These are phyloP conservation scores for Aplodontia rufa DNA, from an alignment of 2,113 vertebrate species.

Conservation along the genomic window DNA sequence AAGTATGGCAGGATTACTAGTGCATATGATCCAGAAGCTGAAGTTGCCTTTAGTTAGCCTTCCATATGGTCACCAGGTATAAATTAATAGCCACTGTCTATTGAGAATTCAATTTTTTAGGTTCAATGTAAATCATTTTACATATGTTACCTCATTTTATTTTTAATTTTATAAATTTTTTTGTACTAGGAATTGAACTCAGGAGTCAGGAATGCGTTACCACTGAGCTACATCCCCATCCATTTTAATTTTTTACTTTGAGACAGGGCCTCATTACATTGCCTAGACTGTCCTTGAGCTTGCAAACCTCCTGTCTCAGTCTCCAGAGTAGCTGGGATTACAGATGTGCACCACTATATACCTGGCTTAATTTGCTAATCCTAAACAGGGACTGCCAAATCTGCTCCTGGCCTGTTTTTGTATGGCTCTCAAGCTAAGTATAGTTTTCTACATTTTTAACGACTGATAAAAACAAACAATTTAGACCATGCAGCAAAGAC, in stretches of 20 bases:
- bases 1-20: neutral
- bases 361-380: neutral
- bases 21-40: neutral
- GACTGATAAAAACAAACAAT: neutral
- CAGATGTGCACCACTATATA: too few relatives aligned
- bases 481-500: neutral
- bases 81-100: neutral
- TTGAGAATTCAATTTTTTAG: neutral
- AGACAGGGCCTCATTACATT: too few relatives aligned
- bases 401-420: neutral
- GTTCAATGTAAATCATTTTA: neutral
- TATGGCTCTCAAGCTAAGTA: neutral
- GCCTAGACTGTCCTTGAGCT: too few relatives aligned
- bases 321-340: too few relatives aligned
- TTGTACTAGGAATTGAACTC: too few relatives aligned
- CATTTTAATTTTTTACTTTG: too few relatives aligned
- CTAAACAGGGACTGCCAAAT: neutral
- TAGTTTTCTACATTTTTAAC: neutral
- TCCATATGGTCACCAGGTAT: neutral
- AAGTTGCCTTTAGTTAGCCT: neutral
- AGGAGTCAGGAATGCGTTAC: too few relatives aligned
- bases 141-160: neutral
- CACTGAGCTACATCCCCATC: too few relatives aligned
- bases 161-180: neutral
- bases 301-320: too few relatives aligned